phyloP scores from a whole-genome alignment of 2,113 vertebrate genomes.

The Uria lomvia region DNA sequence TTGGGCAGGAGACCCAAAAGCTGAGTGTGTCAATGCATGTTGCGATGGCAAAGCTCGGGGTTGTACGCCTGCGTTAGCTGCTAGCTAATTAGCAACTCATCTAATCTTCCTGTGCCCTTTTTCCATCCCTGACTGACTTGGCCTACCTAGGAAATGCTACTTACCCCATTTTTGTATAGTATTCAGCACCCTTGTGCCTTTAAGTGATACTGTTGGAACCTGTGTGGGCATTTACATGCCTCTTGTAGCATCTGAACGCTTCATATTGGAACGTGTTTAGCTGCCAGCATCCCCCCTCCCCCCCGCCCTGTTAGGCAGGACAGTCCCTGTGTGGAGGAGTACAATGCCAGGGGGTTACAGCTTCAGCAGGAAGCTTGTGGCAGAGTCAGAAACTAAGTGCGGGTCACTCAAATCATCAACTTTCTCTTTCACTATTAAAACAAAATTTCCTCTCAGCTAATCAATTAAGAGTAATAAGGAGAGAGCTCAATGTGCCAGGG shows the following conservation, averaged over 20 bases:
- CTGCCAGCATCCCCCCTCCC: background rate
- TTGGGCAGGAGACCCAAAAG: background rate
- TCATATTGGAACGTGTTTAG: background rate
- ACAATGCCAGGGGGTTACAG: background rate
- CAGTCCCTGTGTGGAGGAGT: background rate
- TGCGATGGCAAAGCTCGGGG: background rate
- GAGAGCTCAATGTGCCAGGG: background rate
- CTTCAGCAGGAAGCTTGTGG: background rate
- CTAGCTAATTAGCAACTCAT: background rate
- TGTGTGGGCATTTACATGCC: background rate
- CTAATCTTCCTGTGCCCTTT: background rate
- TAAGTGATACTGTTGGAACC: background rate
- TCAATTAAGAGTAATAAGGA: background rate
- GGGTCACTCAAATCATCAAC: background rate
- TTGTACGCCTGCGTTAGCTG: rapidly evolving
- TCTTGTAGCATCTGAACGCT: background rate
- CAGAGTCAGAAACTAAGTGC: background rate
- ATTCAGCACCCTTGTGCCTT: background rate
- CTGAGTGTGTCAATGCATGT: background rate
- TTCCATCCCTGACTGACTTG: background rate
- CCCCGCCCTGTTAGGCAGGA: background rate
- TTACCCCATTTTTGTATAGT: background rate
- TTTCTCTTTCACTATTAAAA: background rate
- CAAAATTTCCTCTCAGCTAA: background rate
- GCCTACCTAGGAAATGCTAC: background rate